Base-by-base conservation (phyloP, 92 coral and sea anemone species). In the Palythoa caribaeorum region DNA sequence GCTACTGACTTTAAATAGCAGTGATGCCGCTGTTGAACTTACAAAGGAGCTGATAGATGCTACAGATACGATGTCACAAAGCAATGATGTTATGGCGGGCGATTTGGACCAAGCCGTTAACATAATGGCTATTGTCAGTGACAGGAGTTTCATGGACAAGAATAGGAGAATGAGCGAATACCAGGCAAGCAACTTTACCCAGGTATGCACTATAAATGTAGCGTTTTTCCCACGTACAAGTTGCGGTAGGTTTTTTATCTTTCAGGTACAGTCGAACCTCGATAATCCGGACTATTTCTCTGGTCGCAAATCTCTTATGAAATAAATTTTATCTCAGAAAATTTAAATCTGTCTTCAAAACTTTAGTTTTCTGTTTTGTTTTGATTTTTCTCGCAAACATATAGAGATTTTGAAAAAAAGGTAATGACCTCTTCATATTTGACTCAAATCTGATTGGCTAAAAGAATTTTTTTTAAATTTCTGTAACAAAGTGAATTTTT, bases 101-200 rank as follows among this genome's bases (percentile, higher is more conserved):
- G 96, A 95, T 66, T 76, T 97, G 76, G 79, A 68, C 7, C 73
- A 92, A 13, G 92, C 96, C 9, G 94, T 97, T 20, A 87, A 84
- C 38, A 94, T 97, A 28, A 73, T 97, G 66, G 86, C 87, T 40
- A 75, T 57, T 17, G 75, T 95, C 72, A 89, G 89, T 17, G 83
- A 79, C 17, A 92, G 86, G 53, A 91, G 76, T 47, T 47, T 81
- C 47, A 15, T 92, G 4, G 40, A 73, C 70, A 76, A 68, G 20
- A 92, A 91, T 39, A 74, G 76, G 14, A 62, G 90, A 9, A 83
- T 88, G 89, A 88, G 76, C 19, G 50, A 90, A 74, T 71, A 71
- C 55, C 44, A 88, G 70, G 89, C 88, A 35, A 66, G 57, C 15
- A 51, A 69, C 73, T 86, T 96, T 60, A 78, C 92, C 51, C 20